Base-by-base conservation (phyloP, 1,140 invertebrate genomes). In the Armadillidium nasatum region DNA sequence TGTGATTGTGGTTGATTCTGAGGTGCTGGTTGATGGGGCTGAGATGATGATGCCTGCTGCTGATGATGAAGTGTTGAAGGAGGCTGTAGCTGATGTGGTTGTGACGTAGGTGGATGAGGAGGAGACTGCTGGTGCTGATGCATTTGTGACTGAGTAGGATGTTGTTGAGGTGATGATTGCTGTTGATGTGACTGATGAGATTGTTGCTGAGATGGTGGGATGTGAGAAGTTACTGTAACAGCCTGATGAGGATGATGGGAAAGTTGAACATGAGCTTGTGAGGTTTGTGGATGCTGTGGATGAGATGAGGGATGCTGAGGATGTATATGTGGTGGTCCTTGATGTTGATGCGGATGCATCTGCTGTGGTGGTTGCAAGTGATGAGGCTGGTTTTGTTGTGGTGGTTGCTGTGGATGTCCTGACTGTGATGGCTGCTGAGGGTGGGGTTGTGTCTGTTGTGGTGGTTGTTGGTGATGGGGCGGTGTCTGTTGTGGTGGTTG, bases 61-160 rank as follows among this genome's bases (percentile, higher is more conserved):
- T 13, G 45, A 43, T 11, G 44, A 54, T 69, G 19, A 54, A 73
- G 75, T 75, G 74, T 4, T 22, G 54, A 66, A 15, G 54, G 74
- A 33, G 33, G 33, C 33, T 33, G 33, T 33, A 33, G 33, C 6
- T 33, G 33, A 33, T 33, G 33, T 22, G 54, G 74, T 19, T 75
- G 74, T 22, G 46, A 54, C 10, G 46, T 45, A 44, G 23, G 69
- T 22, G 33, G 60, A 11, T 73, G 74, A 13, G 46, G 74, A 13
- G 73, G 71, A 11, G 33, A 23, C 76, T 77, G 70, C 0, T 50
- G 74, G 10, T 77, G 70, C 10, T 73, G 72, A 44, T 75, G 72
- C 33, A 33, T 33, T 33, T 33, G 33, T 33, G 33, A 33, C 33
- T 33, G 33, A 33, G 33, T 33, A 33, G 33, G 2, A 33, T 33